Base-by-base conservation (phyloP, 2,888 invertebrate genomes). In the Hetaerina titia region DNA sequence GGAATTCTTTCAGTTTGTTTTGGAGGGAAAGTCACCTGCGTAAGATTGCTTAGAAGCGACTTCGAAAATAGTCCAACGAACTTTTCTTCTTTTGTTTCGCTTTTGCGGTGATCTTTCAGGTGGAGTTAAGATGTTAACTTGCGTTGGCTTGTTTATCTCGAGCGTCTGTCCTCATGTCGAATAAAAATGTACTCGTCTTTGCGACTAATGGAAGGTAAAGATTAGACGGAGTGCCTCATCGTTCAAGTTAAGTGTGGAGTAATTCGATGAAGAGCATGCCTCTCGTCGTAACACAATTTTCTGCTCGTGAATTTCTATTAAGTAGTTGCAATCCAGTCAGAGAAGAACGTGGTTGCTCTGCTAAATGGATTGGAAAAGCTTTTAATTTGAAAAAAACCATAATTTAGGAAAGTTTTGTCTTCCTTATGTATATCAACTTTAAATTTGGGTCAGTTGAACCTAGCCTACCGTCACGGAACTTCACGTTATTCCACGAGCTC, bases 121-220 rank as follows among this genome's bases (percentile, higher is more conserved):
- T 5, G 31, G 5, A 31, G 81, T 31, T 31, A 31, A 31, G 81
- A 31, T 31, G 0, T 31, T 31, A 25, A 25, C 31, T 25, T 81
- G n/a, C 81, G 81, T 81, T 11, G 19, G 13, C 81, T 25, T 25
- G 81, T 81, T 31, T 31, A 31, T 25, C 81, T 81, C 81, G 25
- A 15, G 81, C 81, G 22, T 22, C 81, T 81, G n/a, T 31, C 31
- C 31, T 69, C n/a, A 25, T 6, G 31, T n/a, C n/a, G 15, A 5
- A 13, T 31, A 81, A 81, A 81, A 81, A 81, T 31, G 25, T 81
- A 9, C 4, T 2, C 81, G 31, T 31, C 31, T 25, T 31, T 81
- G 81, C 81, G 81, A 81, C 81, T 81, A 81, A 81, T 81, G 81
- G 81, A 15, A 81, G 31, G 81, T 81, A 81, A 22, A 81, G 81